Conservation (phyloP, 1,140 invertebrate species). For the Magallana gigas region DNA sequence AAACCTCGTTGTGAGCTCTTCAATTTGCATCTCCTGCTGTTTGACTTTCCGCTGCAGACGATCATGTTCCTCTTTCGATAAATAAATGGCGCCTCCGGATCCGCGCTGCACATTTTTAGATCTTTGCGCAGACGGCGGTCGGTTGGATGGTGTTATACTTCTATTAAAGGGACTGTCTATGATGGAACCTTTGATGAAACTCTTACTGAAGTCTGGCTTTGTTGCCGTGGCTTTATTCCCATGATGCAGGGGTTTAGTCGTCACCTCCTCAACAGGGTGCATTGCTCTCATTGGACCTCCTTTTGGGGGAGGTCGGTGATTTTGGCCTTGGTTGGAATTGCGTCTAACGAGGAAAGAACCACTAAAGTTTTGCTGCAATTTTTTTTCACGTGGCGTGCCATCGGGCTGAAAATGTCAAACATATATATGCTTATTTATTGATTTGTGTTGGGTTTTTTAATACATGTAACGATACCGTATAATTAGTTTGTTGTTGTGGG, state of each 20-base stretch:
- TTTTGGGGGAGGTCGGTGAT: neutral
- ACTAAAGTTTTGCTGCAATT: neutral
- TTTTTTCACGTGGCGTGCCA: slow-evolving; percentile 19
- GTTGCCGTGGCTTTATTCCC: neutral
- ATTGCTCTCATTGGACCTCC: neutral
- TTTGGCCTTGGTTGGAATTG: neutral
- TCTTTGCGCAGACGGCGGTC: neutral
- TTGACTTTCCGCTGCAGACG: slow-evolving; percentile 18
- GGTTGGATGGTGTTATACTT: neutral
- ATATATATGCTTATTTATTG: too few relatives aligned
- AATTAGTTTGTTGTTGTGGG: too few relatives aligned
- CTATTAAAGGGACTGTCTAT: neutral
- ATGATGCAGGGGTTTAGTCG: neutral
- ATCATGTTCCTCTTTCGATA: slow-evolving; percentile 13
- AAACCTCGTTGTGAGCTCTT: slow-evolving; percentile 19
- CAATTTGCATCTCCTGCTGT: slow-evolving; percentile 21
- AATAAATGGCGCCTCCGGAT: neutral
- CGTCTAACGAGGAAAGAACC: neutral
- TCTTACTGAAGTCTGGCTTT: neutral
- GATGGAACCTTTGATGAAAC: neutral
- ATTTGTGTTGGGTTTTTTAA: too few relatives aligned
- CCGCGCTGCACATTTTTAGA: neutral
- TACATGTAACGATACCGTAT: too few relatives aligned
- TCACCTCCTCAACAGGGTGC: neutral
- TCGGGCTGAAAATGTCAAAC: neutral